Percentiles rank a stretch among this genome's conserved stretches.
These are phyloP conservation scores for Nomada flava DNA, from an alignment of 2,888 invertebrate species.

Conservation along the genomic window DNA sequence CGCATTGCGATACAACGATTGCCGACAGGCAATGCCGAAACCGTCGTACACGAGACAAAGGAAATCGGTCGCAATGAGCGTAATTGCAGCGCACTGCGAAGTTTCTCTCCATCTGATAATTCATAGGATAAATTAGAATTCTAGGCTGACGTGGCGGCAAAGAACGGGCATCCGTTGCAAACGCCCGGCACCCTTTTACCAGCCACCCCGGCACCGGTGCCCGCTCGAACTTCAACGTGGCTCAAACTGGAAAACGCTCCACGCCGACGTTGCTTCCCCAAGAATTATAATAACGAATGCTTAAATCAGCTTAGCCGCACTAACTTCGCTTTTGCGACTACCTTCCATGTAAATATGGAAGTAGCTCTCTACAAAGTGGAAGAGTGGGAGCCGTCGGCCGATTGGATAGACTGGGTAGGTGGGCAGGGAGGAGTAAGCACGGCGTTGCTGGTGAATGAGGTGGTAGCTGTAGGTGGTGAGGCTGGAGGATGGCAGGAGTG, in stretches of 20 bases:
- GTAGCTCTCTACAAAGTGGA: conserved; percentile 78
- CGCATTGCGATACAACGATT: not conserved
- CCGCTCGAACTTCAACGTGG: conserved; percentile 58
- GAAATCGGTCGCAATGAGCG: conserved; percentile 34
- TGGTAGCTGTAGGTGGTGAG: conserved; percentile 43
- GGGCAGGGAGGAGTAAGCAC: conserved; percentile 60
- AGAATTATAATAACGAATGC: conserved; percentile 84
- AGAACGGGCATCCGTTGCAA: conserved; percentile 21
- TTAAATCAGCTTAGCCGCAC: conserved; percentile 83
- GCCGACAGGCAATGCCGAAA: not conserved
- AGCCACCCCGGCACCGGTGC: conserved; percentile 19
- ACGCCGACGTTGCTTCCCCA: conserved; percentile 73
- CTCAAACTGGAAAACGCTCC: conserved; percentile 65
- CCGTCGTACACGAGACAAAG: not conserved
- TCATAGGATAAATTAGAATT: conserved; percentile 59
- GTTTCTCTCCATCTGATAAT: conserved; percentile 50
- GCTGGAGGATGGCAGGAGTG: conserved; percentile 47
- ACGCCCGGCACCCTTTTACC: conserved; percentile 41
- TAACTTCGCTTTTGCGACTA: conserved; percentile 82
- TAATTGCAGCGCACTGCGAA: conserved; percentile 40
- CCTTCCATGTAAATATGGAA: conserved; percentile 82
- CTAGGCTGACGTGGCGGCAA: conserved; percentile 47
- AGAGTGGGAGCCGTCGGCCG: conserved; percentile 71
- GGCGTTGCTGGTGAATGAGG: conserved; percentile 60
- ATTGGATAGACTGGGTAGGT: conserved; percentile 65